Conservation (phyloP, 1,140 invertebrate genomes). For the Pemphigus obesinymphae region DNA sequence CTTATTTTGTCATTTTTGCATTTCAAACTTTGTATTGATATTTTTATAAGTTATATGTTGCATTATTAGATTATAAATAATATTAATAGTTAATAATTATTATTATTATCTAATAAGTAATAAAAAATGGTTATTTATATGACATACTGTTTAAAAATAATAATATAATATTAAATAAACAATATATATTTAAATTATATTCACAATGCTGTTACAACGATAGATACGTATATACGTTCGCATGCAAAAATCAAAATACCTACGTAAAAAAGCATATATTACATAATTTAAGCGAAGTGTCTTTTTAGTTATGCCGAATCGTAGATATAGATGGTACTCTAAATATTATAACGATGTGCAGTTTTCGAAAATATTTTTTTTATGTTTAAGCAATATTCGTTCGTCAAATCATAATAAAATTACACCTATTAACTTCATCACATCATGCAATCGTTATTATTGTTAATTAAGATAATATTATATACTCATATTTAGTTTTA, state of each 20-base stretch:
- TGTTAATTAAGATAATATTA: background rate
- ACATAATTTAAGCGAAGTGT: no score
- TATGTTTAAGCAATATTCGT: background rate
- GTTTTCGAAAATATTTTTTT: background rate
- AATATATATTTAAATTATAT: background rate
- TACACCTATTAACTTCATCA: no score
- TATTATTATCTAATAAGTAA: no score
- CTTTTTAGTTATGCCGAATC: background rate
- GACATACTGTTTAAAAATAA: background rate
- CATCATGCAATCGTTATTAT: background rate
- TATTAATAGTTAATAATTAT: no score
- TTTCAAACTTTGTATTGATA: no score
- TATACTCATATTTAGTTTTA: background rate
- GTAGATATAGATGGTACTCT: no score
- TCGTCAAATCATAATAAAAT: background rate
- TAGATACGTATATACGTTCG: background rate
- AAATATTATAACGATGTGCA: no score
- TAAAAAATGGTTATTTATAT: slow-evolving; percentile 4
- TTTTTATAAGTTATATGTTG: no score
- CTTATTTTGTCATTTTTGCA: no score
- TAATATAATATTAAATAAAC: background rate
- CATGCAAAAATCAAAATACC: slow-evolving; percentile 12
- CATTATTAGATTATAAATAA: no score
- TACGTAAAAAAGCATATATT: background rate
- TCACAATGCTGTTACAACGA: background rate